phyloP scores from a whole-genome alignment of 2,113 vertebrate genomes.

The Phyllostomus hastatus region DNA sequence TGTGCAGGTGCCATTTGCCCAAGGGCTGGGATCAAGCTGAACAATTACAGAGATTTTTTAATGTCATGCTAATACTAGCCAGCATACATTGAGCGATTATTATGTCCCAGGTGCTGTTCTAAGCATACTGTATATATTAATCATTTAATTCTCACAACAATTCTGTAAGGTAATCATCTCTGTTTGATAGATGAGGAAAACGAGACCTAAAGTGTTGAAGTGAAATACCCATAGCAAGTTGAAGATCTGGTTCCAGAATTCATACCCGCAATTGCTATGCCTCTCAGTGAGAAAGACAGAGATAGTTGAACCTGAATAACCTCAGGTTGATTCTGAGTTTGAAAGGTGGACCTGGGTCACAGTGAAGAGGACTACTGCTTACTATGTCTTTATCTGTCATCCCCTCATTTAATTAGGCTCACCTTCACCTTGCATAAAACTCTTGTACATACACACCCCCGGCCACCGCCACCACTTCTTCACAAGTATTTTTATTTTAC shows the following conservation, averaged over 20 bases:
- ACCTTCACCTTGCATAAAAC: not conserved
- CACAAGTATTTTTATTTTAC: not conserved
- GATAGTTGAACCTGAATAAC: not conserved
- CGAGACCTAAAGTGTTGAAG: not conserved
- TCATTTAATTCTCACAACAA: not conserved
- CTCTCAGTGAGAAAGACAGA: not conserved
- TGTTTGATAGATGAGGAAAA: not conserved
- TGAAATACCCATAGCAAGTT: not conserved
- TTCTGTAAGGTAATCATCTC: not conserved
- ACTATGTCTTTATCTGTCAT: not conserved
- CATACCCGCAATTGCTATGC: no score
- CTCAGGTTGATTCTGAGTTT: not conserved
- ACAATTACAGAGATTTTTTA: not conserved
- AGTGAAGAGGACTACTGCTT: not conserved
- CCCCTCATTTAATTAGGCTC: not conserved
- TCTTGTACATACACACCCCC: not conserved
- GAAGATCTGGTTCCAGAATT: not conserved
- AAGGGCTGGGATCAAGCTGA: not conserved
- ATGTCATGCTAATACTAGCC: not conserved
- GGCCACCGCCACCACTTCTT: not conserved
- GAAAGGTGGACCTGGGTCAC: not conserved
- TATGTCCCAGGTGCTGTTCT: not conserved
- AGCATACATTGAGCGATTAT: not conserved
- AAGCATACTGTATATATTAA: not conserved
- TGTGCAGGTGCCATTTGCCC: not conserved